Evolutionary conservation across 1,140 invertebrate species (phyloP), one percentile per base, ranked within the genome.

Genomic region (Drosophila virilis): DNA sequence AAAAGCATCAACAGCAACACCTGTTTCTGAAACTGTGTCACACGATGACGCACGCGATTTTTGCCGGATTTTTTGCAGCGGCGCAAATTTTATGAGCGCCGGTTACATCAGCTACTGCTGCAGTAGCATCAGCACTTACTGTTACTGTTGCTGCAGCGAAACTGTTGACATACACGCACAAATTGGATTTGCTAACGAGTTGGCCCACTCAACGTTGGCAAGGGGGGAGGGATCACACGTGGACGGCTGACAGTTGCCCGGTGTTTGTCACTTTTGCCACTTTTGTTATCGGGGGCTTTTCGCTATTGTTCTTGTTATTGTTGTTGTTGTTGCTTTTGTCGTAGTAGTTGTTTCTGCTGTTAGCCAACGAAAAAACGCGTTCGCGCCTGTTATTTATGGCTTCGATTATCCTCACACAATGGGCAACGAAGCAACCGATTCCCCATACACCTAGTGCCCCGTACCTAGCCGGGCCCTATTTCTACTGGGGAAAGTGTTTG

Each of bases 331-430:
- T 22, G 22, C 8, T 59, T 1, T 40, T 60, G 22, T 40, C 52
- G 35, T 50, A 12, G 22, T 35, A 13, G 42, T 37, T 4, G 45
- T 66, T 59, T 38, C 37, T 61, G 32, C 15, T 67, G 54, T 45
- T 59, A 50, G 69, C 52, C 32, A 60, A 59, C 46, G 66, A 78
- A 79, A 50, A 72, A 74, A 67, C 69, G 77, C 77, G 59, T 89
- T 86, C 84, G 84, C 84, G 84, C 80, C 84, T 89, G 84, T 89
- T 89, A 89, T 89, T 89, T 89, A 89, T 89, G 84, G 84, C 84
- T 89, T 89, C 84, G 84, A 89, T 89, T 89, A 89, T 89, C 84
- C 84, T 74, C 84, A 73, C 80, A 89, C 84, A 89, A 89, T 89
- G 69, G 73, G 61, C 62, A 80, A 68, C 79, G 67, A 69, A 75